phyloP scores from a whole-genome alignment of 2,113 vertebrate genomes.

The Motacilla alba region DNA sequence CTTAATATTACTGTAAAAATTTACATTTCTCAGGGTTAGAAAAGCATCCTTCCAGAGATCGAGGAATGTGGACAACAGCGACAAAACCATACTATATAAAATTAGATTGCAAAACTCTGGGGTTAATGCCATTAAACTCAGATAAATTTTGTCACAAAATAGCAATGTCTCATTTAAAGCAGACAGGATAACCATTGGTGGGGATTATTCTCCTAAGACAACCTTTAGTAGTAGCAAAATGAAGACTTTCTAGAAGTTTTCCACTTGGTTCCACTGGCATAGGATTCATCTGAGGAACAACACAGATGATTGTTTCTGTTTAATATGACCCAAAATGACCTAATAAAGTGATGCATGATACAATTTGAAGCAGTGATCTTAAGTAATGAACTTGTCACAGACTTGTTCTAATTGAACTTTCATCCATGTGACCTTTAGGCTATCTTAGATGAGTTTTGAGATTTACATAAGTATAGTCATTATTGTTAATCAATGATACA shows the following conservation, averaged over 20 bases:
- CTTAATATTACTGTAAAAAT: not conserved
- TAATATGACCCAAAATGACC: not conserved
- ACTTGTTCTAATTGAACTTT: not conserved
- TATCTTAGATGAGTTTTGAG: not conserved
- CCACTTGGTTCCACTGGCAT: not conserved
- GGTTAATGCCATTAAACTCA: not conserved
- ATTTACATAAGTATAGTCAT: not conserved
- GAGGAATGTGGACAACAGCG: not conserved
- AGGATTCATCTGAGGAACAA: not conserved
- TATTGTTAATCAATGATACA: not conserved
- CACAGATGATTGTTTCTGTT: not conserved
- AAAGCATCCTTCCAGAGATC: not conserved
- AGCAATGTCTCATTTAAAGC: not conserved
- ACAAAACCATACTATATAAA: not conserved
- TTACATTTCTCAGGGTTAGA: not conserved
- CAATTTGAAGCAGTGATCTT: not conserved
- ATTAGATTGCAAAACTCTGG: not conserved
- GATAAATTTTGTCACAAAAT: not conserved
- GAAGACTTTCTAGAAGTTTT: not conserved
- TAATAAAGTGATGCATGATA: not conserved
- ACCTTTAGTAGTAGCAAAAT: not conserved
- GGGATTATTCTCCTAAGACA: not conserved
- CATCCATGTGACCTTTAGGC: not conserved
- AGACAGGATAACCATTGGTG: not conserved
- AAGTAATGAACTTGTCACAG: rapidly evolving